Base-by-base conservation (phyloP, 2,888 invertebrate genomes). In the Argyresthia goedartella region DNA sequence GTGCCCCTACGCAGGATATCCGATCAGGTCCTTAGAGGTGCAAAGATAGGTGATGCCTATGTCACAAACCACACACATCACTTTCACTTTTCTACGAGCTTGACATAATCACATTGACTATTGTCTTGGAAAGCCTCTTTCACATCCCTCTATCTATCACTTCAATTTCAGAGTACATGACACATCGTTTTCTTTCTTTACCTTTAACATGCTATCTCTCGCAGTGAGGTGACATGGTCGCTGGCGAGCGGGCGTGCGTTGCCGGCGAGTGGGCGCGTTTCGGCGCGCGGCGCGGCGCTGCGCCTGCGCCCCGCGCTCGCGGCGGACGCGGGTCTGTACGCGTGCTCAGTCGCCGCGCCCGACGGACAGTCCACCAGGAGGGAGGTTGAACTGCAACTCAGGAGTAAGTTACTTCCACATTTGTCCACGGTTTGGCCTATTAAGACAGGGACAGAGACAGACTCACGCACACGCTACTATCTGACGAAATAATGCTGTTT, bases 1-100 rank as follows among this genome's bases (percentile, higher is more conserved):
- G 67, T 95, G 95, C 84, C 94, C 94, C 66, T 95, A 94, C 77
- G 92, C 94, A 53, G 95, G 95, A 65, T 94, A 93, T 87, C 95
- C 95, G 62, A 91, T 95, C 76, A 90, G 90, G 69, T 88, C 80
- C 71, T 81, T 82, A 81, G 76, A 82, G 81, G 82, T 81, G 82
- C 82, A 82, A 81, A 67, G 68, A 65, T 74, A 73, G 69, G 70
- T 72, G 64, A 74, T 75, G 73, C 36, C 36, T 36, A 36, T 36
- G 7, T n/a, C n/a, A n/a, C n/a, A n/a, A n/a, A n/a, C n/a, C n/a
- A n/a, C n/a, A n/a, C n/a, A n/a, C n/a, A n/a, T n/a, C n/a, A n/a
- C n/a, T n/a, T n/a, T n/a, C n/a, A n/a, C n/a, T n/a, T n/a, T n/a
- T n/a, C n/a, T n/a, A n/a, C n/a, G n/a, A n/a, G n/a, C n/a, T n/a